Evolutionary conservation across 37 sponge, comb jelly and placozoan species (phyloP).

Genomic region (Diacarnus erythraeanus): DNA sequence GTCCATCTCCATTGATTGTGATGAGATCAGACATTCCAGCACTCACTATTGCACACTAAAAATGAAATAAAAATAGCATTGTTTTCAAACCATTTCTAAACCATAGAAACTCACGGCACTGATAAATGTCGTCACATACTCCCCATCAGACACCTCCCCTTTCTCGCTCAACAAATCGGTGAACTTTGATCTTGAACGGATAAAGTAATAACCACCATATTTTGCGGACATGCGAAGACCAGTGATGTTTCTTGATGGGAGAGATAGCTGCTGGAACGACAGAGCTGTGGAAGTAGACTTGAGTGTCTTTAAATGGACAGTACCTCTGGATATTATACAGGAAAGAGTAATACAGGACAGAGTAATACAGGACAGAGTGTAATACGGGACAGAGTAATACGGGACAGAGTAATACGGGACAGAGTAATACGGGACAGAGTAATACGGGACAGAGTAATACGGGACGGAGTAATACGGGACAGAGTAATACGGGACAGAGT

Average conservation of each 20-base stretch:
- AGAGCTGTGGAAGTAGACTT: background rate
- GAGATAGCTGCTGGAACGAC: conserved; percentile 9
- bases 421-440: too few species aligned
- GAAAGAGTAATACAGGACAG: too few species aligned
- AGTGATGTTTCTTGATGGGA: conserved; percentile 5
- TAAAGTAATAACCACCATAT: conserved; percentile 23
- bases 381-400: background rate
- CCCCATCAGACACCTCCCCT: background rate
- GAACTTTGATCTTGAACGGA: conserved; percentile 31
- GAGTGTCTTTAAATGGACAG: conserved; percentile 5
- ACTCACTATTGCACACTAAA: conserved; percentile 34
- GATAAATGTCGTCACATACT: conserved; percentile 53
- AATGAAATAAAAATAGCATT: background rate
- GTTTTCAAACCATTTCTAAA: background rate
- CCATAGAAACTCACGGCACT: conserved; percentile 50
- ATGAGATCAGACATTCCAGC: conserved; percentile 47
- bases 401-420: too few species aligned
- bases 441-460: too few species aligned
- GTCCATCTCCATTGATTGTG: conserved; percentile 40
- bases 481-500: too few species aligned
- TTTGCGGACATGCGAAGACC: conserved; percentile 12
- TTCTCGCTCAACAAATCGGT: conserved; percentile 17
- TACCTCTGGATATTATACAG: conserved; percentile 7
- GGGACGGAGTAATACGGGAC: too few species aligned
- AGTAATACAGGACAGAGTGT: too few species aligned